Percentiles rank a stretch among this genome's conserved stretches.
These are phyloP conservation scores for Marmota flaviventris DNA, from an alignment of 2,113 vertebrate genomes.

Conservation along the genomic window DNA sequence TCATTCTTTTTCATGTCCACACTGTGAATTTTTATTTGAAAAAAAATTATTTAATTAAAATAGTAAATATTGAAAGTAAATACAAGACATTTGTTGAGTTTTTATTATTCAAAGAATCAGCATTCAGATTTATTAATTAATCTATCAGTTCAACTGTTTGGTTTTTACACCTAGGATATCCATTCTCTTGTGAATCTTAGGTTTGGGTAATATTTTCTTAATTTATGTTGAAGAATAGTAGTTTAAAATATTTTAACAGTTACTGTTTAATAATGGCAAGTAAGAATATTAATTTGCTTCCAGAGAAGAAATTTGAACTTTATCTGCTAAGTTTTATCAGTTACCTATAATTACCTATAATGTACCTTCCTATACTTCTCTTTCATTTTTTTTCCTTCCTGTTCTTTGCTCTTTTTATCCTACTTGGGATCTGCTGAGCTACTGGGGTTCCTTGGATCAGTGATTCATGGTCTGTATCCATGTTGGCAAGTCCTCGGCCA, in stretches of 20 bases:
- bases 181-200: not conserved
- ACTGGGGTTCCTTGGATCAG: not conserved
- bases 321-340: not conserved
- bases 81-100: not conserved
- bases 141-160: not conserved
- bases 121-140: not conserved
- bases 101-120: not conserved
- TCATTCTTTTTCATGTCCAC: not conserved
- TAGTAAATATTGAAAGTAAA: not conserved
- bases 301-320: not conserved
- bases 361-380: not conserved
- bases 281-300: not conserved
- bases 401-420: not conserved
- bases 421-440: not conserved
- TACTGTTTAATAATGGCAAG: not conserved
- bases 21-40: conserved; percentile 44
- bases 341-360: not conserved
- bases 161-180: not conserved
- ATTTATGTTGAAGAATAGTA: not conserved
- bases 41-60: conserved; percentile 20
- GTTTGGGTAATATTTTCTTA: not conserved
- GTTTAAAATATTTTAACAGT: not conserved
- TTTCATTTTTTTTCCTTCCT: too few relatives aligned
- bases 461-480: not conserved
- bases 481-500: not conserved